phyloP scores from a whole-genome alignment of 2,797 vertebrate species.

The Melanotaenia parkinsoni region DNA sequence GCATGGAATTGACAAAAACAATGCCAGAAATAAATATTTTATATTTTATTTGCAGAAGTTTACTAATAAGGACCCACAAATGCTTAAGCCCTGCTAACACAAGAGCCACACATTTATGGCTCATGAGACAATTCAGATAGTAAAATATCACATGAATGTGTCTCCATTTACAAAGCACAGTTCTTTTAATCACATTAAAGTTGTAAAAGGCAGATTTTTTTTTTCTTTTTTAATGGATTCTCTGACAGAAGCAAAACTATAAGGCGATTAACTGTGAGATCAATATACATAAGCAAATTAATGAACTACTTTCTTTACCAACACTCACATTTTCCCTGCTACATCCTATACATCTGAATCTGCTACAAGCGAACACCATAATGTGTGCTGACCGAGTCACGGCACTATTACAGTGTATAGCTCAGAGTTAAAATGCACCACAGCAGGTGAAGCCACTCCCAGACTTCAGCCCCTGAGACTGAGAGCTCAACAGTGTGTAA shows the following conservation, averaged over 20 bases:
- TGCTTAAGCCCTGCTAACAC: conserved; percentile 41
- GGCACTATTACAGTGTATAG: conserved; percentile 61
- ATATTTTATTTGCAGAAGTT: conserved; percentile 69
- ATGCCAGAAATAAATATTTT: conserved; percentile 54
- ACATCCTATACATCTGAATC: conserved; percentile 39
- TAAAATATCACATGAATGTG: conserved; percentile 50
- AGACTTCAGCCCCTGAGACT: conserved; percentile 47
- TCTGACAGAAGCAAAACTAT: conserved; percentile 50
- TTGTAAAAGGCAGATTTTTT: conserved; percentile 51
- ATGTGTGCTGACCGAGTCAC: conserved; percentile 20
- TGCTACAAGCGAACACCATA: conserved; percentile 38
- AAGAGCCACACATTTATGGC: conserved; percentile 40
- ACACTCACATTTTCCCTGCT: conserved; percentile 16
- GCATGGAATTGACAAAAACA: conserved; percentile 16
- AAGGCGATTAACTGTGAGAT: conserved; percentile 54
- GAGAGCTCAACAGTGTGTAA: conserved; percentile 77
- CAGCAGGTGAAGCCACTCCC: conserved; percentile 60
- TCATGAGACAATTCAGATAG: conserved; percentile 40
- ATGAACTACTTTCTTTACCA: conserved; percentile 26
- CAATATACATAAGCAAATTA: conserved; percentile 46
- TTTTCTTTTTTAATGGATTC: conserved; percentile 17
- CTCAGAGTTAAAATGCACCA: conserved; percentile 52
- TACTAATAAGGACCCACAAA: conserved; percentile 62
- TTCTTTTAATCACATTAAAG: conserved; percentile 43
- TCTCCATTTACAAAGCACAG: conserved; percentile 53